Evolutionary conservation across 30 jellyfish, hydroid and myxozoan genomes (phyloP).

Genomic region (Aurelia aurita complex sp. Pacific): DNA sequence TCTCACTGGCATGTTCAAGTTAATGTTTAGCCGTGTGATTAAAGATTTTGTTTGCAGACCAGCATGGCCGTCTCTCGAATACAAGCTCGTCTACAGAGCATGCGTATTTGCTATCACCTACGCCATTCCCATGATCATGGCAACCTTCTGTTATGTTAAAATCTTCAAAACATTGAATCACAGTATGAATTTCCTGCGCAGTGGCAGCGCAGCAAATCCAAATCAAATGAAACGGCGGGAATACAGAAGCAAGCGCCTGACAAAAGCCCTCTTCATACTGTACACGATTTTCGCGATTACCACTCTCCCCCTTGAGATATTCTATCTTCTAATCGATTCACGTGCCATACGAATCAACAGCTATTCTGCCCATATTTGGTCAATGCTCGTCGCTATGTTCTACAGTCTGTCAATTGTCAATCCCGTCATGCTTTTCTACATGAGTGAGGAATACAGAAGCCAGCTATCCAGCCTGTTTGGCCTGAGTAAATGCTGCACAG

Average conservation of each 20-base stretch:
- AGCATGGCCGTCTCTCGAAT: slow-evolving; percentile 57
- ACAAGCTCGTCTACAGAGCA: slow-evolving; percentile 59
- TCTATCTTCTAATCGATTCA: slow-evolving; percentile 58
- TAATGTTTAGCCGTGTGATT: slow-evolving; percentile 31
- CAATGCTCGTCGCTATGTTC: slow-evolving; percentile 75
- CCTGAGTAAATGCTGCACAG: not conserved
- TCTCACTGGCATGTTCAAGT: slow-evolving; percentile 57
- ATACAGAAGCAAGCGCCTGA: slow-evolving; percentile 67
- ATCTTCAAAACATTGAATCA: slow-evolving; percentile 41
- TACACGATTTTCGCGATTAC: slow-evolving; percentile 60
- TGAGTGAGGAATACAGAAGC: slow-evolving; percentile 79
- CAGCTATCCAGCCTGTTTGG: slow-evolving; percentile 39
- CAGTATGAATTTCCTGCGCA: slow-evolving; percentile 39
- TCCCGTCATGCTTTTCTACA: slow-evolving; percentile 86
- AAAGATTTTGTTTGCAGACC: slow-evolving; percentile 58
- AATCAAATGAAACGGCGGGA: slow-evolving; percentile 58
- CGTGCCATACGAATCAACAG: slow-evolving; percentile 32
- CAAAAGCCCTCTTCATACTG: slow-evolving; percentile 70
- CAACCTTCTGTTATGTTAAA: slow-evolving; percentile 68
- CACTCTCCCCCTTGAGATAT: slow-evolving; percentile 78
- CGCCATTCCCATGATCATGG: slow-evolving; percentile 69
- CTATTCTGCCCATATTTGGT: slow-evolving; percentile 52
- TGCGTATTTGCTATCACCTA: slow-evolving; percentile 60
- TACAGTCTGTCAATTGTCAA: slow-evolving; percentile 75
- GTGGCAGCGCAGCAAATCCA: slow-evolving; percentile 33